A percentile compares a stretch with the other conserved stretches of the same genome.
Conservation (phyloP, 2,888 invertebrate genomes). For the Eupithecia tripunctaria region DNA sequence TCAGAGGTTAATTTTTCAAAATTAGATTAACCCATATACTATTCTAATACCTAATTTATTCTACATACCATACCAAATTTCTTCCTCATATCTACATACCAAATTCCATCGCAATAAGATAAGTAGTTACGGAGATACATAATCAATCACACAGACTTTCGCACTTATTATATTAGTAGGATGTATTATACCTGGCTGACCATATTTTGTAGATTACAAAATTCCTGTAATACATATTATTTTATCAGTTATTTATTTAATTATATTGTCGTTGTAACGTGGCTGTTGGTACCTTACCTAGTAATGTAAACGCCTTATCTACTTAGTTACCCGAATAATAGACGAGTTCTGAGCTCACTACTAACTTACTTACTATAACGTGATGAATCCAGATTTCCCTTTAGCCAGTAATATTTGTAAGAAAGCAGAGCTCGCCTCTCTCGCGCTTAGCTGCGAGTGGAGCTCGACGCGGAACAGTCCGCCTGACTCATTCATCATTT, state of each 20-base stretch:
- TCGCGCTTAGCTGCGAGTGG: conserved; percentile 43
- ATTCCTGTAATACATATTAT: not conserved
- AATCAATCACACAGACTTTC: too few species aligned
- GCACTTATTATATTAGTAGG: too few species aligned
- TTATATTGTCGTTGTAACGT: not conserved
- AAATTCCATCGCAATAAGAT: too few species aligned
- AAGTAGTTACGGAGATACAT: too few species aligned
- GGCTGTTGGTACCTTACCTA: not conserved
- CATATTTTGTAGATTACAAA: not conserved
- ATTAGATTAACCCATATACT: too few species aligned
- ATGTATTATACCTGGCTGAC: too few species aligned
- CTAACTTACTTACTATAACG: not conserved
- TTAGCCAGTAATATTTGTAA: conserved; percentile 2
- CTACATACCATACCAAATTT: too few species aligned
- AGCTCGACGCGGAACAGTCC: conserved; percentile 45
- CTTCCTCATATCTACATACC: too few species aligned
- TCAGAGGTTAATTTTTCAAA: too few species aligned
- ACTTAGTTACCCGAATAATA: not conserved
- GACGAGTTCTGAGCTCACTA: not conserved
- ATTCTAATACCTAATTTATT: too few species aligned
- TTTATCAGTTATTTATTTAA: too few species aligned
- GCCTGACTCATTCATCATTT: conserved; percentile 63
- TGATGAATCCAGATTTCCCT: conserved; percentile 2
- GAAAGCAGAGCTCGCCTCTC: conserved; percentile 39
- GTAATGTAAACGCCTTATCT: not conserved